Percentiles rank a stretch among this genome's conserved stretches.
These are phyloP conservation scores for Philereme vetulata DNA, from an alignment of 2,888 invertebrate genomes.

Conservation along the genomic window DNA sequence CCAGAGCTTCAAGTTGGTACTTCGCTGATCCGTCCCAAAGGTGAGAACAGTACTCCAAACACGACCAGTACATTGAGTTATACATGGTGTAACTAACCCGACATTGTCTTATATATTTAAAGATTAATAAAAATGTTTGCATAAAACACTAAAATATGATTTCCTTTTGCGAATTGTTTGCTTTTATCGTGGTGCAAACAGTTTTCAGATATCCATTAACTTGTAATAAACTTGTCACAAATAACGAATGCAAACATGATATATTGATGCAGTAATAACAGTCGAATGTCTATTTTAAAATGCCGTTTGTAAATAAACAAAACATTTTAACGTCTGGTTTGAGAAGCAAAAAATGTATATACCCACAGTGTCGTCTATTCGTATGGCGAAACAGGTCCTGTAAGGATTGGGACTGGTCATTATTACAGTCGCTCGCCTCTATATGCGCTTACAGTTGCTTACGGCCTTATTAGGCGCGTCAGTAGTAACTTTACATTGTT, in stretches of 20 bases:
- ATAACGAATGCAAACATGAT: conserved; percentile 15
- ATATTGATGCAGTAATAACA: conserved; percentile 23
- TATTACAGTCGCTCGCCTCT: conserved; percentile 34
- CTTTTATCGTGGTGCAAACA: no score
- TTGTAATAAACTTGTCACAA: conserved; percentile 8
- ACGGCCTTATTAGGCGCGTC: conserved; percentile 35
- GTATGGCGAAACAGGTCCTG: conserved; percentile 34
- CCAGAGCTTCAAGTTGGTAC: no score
- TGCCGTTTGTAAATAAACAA: conserved; percentile 38
- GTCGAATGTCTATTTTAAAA: conserved; percentile 30
- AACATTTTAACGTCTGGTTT: conserved; percentile 30
- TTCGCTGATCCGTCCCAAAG: no score
- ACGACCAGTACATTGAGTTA: no score
- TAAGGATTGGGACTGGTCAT: conserved; percentile 35
- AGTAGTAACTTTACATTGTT: conserved; percentile 33
- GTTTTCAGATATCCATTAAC: no score
- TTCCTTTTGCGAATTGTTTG: no score
- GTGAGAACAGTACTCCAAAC: no score
- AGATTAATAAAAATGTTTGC: no score
- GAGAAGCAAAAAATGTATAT: conserved; percentile 37
- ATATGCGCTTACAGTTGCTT: conserved; percentile 32
- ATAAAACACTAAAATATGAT: no score
- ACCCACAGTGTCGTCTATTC: conserved; percentile 40
- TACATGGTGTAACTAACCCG: no score
- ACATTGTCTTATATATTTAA: no score